Base-by-base conservation (phyloP, 1,140 invertebrate genomes). In the Paramacrobiotus metropolitanus region DNA sequence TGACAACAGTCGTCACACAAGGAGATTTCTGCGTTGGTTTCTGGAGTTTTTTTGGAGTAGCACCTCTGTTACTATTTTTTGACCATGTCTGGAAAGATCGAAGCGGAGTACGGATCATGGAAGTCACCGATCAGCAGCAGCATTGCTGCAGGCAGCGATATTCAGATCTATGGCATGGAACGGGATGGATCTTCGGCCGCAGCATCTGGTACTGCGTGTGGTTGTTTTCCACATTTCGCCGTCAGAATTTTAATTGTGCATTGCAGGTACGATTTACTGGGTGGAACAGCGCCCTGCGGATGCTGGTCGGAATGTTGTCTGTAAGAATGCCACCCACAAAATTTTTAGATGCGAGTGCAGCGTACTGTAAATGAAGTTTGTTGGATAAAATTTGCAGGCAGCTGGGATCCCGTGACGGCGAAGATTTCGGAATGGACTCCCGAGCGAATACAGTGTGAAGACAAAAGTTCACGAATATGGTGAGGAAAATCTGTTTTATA, bases 401-500 rank as follows among this genome's bases (percentile, higher is more conserved):
- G 48, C 24, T 55, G 48, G 48, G 24, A 55, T 55, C 48, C 48
- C 15, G 28, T 20, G 24, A 24, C 15, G 15, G 4, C 4, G 24
- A 55, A 15, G 15, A 55, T 55, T 24, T 9, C 28, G 15, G 4
- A 15, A 20, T 55, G 48, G 48, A 55, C 48, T 18, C 15, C n/a
- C 48, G 48, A 15, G 24, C 4, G 48, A 55, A 24, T 55, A 20
- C 48, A 55, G 15, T 9, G 48, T 55, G 48, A 55, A 55, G 48
- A 55, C 48, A 28, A 55, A 28, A 55, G 48, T 55, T 28, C 48
- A 55, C 24, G 48, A 55, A 55, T 55, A 55, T 24, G 48, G 48
- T 55, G 28, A 15, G 48, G 4, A 20, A 40, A n/a, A 40, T n/a
- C n/a, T n/a, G n/a, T n/a, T n/a, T n/a, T n/a, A n/a, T n/a, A n/a